A percentile compares a stretch with the other conserved stretches of the same genome.
These are phyloP conservation scores for Stictonetta naevosa DNA, from an alignment of 2,113 vertebrate genomes.

Conservation along the genomic window DNA sequence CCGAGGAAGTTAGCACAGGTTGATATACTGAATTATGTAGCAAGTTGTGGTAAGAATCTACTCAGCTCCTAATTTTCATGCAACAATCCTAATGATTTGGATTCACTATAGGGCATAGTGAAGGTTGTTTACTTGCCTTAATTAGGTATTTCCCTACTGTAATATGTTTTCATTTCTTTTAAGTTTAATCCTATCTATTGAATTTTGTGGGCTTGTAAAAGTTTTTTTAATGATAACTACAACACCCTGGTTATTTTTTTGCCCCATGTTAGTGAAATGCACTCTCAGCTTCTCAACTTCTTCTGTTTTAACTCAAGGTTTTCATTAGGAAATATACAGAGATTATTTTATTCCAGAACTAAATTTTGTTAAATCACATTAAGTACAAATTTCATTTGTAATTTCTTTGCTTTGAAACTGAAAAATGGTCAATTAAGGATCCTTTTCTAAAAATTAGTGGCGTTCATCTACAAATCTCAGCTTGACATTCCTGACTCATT, in stretches of 20 bases:
- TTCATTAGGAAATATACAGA: not conserved
- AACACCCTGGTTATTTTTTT: not conserved
- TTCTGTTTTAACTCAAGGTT: not conserved
- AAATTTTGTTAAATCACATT: not conserved
- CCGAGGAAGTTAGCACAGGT: not conserved
- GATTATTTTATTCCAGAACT: not conserved
- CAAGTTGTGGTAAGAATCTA: not conserved
- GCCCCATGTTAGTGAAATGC: not conserved
- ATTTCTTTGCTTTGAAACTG: conserved; percentile 1
- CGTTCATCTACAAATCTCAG: not conserved
- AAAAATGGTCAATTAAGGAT: conserved; percentile 25
- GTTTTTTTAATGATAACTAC: not conserved
- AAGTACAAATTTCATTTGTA: not conserved
- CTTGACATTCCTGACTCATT: not conserved
- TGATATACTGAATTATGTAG: not conserved
- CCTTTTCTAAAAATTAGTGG: not conserved
- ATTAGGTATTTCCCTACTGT: not conserved
- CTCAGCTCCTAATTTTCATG: not conserved
- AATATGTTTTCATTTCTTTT: not conserved
- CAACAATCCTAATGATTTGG: not conserved
- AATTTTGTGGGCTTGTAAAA: not conserved
- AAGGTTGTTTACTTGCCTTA: conserved; percentile 13
- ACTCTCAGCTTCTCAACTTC: not conserved
- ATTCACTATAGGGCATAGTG: not conserved
- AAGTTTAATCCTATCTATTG: not conserved